Evolutionary conservation across 2,113 vertebrate species (phyloP), one percentile per base, ranked within the genome.

Genomic region (Hiodon alosoides): DNA sequence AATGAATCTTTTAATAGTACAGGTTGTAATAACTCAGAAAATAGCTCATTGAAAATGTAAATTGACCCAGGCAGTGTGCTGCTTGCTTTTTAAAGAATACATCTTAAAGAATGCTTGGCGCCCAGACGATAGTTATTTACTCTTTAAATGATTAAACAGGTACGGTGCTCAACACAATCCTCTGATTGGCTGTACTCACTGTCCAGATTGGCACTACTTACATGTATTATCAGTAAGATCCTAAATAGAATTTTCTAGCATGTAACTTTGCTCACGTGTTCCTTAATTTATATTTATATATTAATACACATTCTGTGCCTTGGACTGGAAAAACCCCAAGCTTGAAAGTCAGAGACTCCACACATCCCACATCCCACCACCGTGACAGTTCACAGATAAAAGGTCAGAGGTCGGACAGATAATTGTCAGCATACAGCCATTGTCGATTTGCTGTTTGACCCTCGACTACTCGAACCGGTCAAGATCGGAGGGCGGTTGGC

Each of bases 371-470:
- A 59, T 71, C 60, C 53, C 50, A 6, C 55, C 16, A 3, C 13
- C 57, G 31, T 75, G 65, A 31, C 55, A 50, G 73, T 47, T 50
- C 69, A 55, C n/a, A 62, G 60, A 54, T 53, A 48, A 65, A 52
- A 67, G 10, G 54, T 64, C 51, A 7, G 67, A 9, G 11, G 16
- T 64, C 72, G 67, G 60, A 74, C 59, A 65, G 74, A 68, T 61
- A 72, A 61, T 31, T 31, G n/a, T n/a, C n/a, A 71, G 69, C 17
- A 69, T 65, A 64, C 73, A 52, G 31, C 73, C 59, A 52, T 57
- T n/a, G 76, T 79, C 81, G 78, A 80, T 81, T 80, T 78, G 71
- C 54, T 60, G 50, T 7, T 58, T 81, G 78, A 82, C 74, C 80
- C 76, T 51, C 14, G 54, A 77, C 70, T 64, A 67, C 31, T 73